Evolutionary conservation across 2,113 vertebrate genomes (phyloP).

Genomic region (Phyllostomus discolor): DNA sequence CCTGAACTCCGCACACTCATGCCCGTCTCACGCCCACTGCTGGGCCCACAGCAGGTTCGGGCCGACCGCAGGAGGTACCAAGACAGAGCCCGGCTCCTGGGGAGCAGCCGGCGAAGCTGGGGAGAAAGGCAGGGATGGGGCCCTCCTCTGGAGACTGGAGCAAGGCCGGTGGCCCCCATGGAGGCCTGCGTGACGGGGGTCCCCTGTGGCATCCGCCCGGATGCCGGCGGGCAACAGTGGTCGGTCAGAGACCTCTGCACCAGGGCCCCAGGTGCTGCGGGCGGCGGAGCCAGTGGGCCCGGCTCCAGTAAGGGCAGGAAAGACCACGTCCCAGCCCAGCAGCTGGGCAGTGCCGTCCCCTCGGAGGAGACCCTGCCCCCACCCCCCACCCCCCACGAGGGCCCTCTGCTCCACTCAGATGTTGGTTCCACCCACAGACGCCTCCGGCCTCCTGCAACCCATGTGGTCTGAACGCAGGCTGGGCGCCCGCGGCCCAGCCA

Average conservation of each 20-base stretch:
- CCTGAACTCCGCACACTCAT: accelerated
- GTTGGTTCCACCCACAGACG: not conserved
- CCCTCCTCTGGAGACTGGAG: not conserved
- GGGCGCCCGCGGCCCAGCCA: not conserved
- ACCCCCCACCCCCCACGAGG: no score
- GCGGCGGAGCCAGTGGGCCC: no score
- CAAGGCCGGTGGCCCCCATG: not conserved
- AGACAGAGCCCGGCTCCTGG: not conserved
- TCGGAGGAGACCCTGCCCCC: not conserved
- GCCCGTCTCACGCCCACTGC: not conserved
- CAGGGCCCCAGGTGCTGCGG: no score
- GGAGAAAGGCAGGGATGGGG: not conserved
- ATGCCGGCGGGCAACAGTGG: not conserved
- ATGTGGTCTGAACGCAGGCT: not conserved
- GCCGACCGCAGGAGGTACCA: not conserved
- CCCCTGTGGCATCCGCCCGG: not conserved
- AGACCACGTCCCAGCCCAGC: not conserved
- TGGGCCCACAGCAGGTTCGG: no score
- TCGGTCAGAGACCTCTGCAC: not conserved
- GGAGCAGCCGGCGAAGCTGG: not conserved
- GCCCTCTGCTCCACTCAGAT: not conserved
- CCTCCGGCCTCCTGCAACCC: not conserved
- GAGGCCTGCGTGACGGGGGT: not conserved
- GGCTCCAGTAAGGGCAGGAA: not conserved
- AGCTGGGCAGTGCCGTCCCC: not conserved